Evolutionary conservation across 2,888 invertebrate genomes (phyloP).

Genomic region (Lordiphosa fenestrarum): DNA sequence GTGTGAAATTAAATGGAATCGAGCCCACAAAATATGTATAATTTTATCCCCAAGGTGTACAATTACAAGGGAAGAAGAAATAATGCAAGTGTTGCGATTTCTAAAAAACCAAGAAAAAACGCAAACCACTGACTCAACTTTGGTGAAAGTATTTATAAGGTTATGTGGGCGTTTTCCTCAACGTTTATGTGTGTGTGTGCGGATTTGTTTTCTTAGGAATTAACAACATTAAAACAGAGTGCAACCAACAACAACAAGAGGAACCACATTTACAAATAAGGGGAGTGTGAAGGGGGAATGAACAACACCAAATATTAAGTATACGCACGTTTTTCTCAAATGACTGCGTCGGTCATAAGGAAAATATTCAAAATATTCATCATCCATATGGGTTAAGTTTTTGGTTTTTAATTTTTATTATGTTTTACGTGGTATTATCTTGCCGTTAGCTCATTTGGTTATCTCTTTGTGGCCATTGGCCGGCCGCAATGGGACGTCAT

Average conservation of each 20-base stretch:
- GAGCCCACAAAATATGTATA: not conserved
- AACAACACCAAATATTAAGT: conserved; percentile 20
- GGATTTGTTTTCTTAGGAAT: conserved; percentile 25
- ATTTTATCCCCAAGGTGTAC: no score
- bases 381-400: conserved; percentile 68
- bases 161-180: conserved; percentile 18
- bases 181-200: conserved; percentile 7
- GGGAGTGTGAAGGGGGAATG: conserved; percentile 14
- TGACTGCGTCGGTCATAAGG: conserved; percentile 77
- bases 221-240: not conserved
- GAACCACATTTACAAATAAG: conserved; percentile 11
- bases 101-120: conserved; percentile 8
- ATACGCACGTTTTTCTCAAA: conserved; percentile 78
- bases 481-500: conserved; percentile 41
- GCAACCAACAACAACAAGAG: conserved; percentile 5
- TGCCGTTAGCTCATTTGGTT: conserved; percentile 49
- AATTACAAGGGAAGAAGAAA: conserved; percentile 13
- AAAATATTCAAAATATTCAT: conserved; percentile 77
- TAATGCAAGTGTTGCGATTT: conserved; percentile 16
- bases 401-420: not conserved
- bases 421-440: conserved; percentile 16
- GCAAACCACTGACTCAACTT: conserved; percentile 16
- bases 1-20: not conserved
- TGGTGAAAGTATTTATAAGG: conserved; percentile 29
- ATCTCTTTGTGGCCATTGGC: conserved; percentile 31